phyloP scores from a whole-genome alignment of 2,888 invertebrate species.

The Erebia aethiops region DNA sequence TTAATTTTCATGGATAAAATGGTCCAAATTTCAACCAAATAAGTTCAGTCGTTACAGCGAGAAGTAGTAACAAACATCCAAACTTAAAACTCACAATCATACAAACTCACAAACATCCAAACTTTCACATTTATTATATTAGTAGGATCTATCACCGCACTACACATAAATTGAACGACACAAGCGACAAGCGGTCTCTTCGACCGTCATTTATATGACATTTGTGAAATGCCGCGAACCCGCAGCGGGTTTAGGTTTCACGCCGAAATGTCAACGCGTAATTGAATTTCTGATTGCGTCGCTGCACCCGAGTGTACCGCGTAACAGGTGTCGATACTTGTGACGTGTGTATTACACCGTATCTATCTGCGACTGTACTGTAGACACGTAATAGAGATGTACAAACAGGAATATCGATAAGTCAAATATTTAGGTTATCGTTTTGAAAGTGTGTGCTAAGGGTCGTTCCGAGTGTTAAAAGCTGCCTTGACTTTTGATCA shows the following conservation, averaged over 20 bases:
- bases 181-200: neutral
- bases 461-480: too few species aligned
- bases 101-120: too few species aligned
- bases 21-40: too few species aligned
- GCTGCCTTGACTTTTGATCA: too few species aligned
- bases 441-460: too few species aligned
- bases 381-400: conserved; percentile 1
- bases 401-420: neutral
- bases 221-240: conserved; percentile 60
- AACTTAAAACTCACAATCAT: too few species aligned
- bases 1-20: too few species aligned
- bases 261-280: conserved; percentile 59
- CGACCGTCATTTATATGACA: conserved; percentile 24
- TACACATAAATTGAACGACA: neutral
- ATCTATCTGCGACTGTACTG: conserved; percentile 26
- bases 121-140: too few species aligned
- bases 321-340: conserved; percentile 67
- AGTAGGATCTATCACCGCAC: neutral
- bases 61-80: neutral
- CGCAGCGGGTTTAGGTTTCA: conserved; percentile 46
- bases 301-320: conserved; percentile 51
- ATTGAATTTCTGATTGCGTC: conserved; percentile 73
- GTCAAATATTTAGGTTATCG: neutral
- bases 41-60: too few species aligned
- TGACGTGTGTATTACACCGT: conserved; percentile 35